phyloP scores from a whole-genome alignment of 2,888 invertebrate genomes.

The Drosophila mercatorum region DNA sequence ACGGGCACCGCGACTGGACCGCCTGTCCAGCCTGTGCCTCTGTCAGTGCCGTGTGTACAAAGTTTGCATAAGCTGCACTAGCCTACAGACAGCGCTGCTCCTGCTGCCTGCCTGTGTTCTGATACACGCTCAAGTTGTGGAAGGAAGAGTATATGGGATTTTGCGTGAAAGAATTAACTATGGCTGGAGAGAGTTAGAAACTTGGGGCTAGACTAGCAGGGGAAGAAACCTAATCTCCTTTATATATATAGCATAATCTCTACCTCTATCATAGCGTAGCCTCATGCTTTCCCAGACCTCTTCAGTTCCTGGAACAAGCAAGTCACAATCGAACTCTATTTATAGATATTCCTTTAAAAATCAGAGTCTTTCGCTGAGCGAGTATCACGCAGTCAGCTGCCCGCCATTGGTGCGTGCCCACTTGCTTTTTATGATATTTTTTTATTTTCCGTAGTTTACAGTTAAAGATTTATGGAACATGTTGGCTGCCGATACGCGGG shows the following conservation, averaged over 20 bases:
- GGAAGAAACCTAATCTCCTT: no score
- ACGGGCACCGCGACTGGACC: slow-evolving; percentile 29
- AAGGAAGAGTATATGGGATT: background rate
- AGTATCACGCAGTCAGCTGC: slow-evolving; percentile 1
- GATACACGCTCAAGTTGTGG: background rate
- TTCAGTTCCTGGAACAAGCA: no score
- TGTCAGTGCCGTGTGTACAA: slow-evolving; percentile 62
- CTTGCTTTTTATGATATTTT: slow-evolving; percentile 34
- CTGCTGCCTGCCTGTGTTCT: slow-evolving; percentile 18
- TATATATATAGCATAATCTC: no score
- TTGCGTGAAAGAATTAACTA: no score
- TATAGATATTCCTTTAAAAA: no score
- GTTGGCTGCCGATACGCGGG: slow-evolving; percentile 64
- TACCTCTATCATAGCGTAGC: no score
- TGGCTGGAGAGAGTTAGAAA: no score
- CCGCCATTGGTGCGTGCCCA: background rate
- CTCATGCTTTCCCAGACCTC: no score
- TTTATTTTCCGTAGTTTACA: slow-evolving; percentile 51
- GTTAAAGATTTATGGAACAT: slow-evolving; percentile 76
- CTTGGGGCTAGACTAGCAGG: no score
- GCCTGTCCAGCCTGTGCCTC: slow-evolving; percentile 3
- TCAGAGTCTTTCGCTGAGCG: background rate
- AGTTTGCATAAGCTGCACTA: slow-evolving; percentile 67
- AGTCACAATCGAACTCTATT: no score
- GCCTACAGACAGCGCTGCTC: slow-evolving; percentile 32